Conservation (phyloP, 1,140 invertebrate genomes). For the Drosophila pectinifera region DNA sequence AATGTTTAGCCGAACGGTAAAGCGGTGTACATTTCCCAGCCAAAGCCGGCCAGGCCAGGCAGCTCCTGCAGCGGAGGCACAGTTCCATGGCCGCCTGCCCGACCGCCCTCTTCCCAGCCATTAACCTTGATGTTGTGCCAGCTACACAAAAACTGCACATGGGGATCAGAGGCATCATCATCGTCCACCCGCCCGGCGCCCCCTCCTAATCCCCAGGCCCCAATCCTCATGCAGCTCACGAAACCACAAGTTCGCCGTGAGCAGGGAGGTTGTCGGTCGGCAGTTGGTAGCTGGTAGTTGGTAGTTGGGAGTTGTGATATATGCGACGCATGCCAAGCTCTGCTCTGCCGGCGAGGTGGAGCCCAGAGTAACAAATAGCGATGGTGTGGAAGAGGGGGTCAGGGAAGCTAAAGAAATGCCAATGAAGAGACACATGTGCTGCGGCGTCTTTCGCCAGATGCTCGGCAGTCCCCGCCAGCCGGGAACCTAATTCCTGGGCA, state of each 20-base stretch:
- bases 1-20: conserved; percentile 78
- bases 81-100: conserved; percentile 23
- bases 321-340: conserved; percentile 72
- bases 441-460: conserved; percentile 26
- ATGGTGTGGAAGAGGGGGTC: conserved; percentile 44
- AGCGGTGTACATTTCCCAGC: conserved; percentile 71
- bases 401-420: conserved; percentile 23
- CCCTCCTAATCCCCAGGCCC: conserved; percentile 7
- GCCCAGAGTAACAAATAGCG: conserved; percentile 66
- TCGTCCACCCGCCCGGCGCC: conserved; percentile 34
- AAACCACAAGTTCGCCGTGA: conserved; percentile 57
- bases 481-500: conserved; percentile 20
- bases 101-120: conserved; percentile 64
- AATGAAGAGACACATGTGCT: conserved; percentile 36
- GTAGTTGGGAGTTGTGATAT: conserved; percentile 67
- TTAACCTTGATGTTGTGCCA: conserved; percentile 75
- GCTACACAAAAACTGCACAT: conserved; percentile 45
- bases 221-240: conserved; percentile 64
- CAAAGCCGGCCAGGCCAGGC: conserved; percentile 15
- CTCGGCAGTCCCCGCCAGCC: conserved; percentile 6
- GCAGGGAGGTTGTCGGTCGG: not conserved
- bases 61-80: conserved; percentile 11
- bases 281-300: conserved; percentile 30
- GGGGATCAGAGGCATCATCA: conserved; percentile 42
- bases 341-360: conserved; percentile 33